Base-by-base conservation (phyloP, 2,888 invertebrate genomes). In the Formica aserva region DNA sequence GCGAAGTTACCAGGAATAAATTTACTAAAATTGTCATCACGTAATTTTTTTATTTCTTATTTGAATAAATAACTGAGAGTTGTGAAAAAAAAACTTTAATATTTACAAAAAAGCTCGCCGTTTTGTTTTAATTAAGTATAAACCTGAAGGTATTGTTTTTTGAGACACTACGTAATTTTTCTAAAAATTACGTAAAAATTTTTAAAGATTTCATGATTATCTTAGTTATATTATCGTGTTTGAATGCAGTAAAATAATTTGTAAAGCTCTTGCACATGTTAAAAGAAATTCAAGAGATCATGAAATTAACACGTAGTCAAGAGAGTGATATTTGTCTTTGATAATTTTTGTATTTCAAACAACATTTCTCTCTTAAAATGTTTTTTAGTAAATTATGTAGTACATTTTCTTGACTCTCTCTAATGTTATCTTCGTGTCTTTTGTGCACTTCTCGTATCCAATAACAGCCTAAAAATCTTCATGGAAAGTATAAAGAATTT, bases 401-500 rank as follows among this genome's bases (percentile, higher is more conserved):
- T n/a, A 57, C 9, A 22, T 62, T 62, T 48, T 48, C 63, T 67
- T 26, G n/a, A 55, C 13, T 52, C 55, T 8, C 13, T 52, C 67
- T 13, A 9, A 48, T 22, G 11, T 38, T 57, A 55, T 69, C 69
- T 41, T 29, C 15, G 41, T 67, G 67, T 55, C n/a, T 77, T 29
- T 57, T 55, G 29, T 26, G 29, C 38, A 9, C 41, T 13, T 55
- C 52, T 66, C 26, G 15, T 55, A n/a, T 77, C 11, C 77, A 77
- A 69, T 77, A 67, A 52, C 67, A 57, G 77, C 38, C 15, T 69
- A 13, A 15, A 77, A 57, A 77, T 69, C 38, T 69, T 77, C 6
- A 13, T 13, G 35, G 6, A 69, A 41, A 41, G 13, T 67, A 67
- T 55, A 77, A 77, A 69, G 69, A 15, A 41, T 41, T 67, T 69